These are phyloP conservation scores for Troides helena DNA, from an alignment of 2,888 invertebrate species.

Conservation along the genomic window DNA sequence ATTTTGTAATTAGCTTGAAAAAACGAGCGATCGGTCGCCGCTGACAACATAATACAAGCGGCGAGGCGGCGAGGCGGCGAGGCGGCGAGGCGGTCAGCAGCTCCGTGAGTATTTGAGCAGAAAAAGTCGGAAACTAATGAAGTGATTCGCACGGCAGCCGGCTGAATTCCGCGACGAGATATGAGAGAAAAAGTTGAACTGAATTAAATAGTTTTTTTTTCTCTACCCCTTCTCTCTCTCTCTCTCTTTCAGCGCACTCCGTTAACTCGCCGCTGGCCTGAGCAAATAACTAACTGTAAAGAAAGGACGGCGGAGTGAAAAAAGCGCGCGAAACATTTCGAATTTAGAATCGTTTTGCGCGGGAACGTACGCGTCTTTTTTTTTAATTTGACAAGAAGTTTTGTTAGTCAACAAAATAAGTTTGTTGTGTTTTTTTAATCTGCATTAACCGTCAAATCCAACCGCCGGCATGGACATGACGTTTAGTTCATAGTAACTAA, in stretches of 20 bases:
- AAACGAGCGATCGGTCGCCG: constrained; percentile 23
- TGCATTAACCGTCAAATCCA: too few species aligned
- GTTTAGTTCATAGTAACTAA: too few species aligned
- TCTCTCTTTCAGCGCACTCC: constrained; percentile 1
- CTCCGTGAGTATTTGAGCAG: constrained; percentile 30
- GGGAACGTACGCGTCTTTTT: constrained; percentile 4
- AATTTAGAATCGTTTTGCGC: constrained; percentile 41
- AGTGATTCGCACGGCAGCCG: constrained; percentile 36
- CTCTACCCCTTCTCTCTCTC: constrained; percentile 5
- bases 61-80: constrained; percentile 5
- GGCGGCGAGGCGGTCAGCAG: background rate
- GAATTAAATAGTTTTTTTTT: constrained; percentile 28
- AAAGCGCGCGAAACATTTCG: constrained; percentile 28
- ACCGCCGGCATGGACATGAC: too few species aligned
- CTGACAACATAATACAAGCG: constrained; percentile 40
- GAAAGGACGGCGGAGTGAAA: constrained; percentile 8
- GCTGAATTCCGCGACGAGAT: constrained; percentile 27
- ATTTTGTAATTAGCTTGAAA: constrained; percentile 2
- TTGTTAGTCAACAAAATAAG: too few species aligned
- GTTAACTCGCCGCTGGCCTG: constrained; percentile 13
- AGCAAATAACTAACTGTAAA: constrained; percentile 11
- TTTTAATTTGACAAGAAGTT: too few species aligned
- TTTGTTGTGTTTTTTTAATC: too few species aligned
- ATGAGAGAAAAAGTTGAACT: constrained; percentile 26
- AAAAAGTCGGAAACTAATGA: constrained; percentile 40